Percentiles rank a stretch among this genome's conserved stretches.
phyloP scores from a whole-genome alignment of 1,140 invertebrate genomes.

The Drosophila grimshawi region DNA sequence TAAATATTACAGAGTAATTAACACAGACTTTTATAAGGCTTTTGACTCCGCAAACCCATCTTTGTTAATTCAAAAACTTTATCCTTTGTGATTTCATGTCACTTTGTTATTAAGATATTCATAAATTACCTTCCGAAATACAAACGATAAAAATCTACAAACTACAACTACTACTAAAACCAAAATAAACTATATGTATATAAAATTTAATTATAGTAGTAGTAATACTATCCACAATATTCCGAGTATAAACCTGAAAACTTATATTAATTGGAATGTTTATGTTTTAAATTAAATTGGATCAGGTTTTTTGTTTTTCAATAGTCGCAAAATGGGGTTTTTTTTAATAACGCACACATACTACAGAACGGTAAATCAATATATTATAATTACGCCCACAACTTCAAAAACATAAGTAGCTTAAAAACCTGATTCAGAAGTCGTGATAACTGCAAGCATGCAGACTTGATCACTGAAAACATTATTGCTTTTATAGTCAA shows the following conservation, averaged over 20 bases:
- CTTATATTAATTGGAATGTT: neutral
- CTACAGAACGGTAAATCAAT: slow-evolving; percentile 37
- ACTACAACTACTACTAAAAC: no score
- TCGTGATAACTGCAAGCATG: slow-evolving; percentile 9
- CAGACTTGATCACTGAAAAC: slow-evolving; percentile 4
- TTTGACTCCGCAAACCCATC: neutral
- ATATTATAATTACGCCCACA: slow-evolving; percentile 39
- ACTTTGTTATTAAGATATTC: no score
- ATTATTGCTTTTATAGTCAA: slow-evolving; percentile 34
- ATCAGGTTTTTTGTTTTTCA: slow-evolving; percentile 4
- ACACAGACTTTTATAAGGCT: neutral
- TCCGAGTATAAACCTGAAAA: neutral
- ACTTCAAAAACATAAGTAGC: slow-evolving; percentile 23
- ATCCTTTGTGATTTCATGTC: no score
- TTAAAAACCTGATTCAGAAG: slow-evolving; percentile 12
- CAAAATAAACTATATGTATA: no score
- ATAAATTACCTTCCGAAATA: no score
- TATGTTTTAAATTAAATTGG: neutral
- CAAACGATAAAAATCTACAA: no score
- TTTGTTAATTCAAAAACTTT: no score
- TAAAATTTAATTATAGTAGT: no score
- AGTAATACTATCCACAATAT: no score
- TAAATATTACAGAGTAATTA: neutral
- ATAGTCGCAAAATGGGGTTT: neutral
- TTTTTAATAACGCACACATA: slow-evolving; percentile 8